Base-by-base conservation (phyloP, 2,797 vertebrate genomes). In the Malurus splendens region DNA sequence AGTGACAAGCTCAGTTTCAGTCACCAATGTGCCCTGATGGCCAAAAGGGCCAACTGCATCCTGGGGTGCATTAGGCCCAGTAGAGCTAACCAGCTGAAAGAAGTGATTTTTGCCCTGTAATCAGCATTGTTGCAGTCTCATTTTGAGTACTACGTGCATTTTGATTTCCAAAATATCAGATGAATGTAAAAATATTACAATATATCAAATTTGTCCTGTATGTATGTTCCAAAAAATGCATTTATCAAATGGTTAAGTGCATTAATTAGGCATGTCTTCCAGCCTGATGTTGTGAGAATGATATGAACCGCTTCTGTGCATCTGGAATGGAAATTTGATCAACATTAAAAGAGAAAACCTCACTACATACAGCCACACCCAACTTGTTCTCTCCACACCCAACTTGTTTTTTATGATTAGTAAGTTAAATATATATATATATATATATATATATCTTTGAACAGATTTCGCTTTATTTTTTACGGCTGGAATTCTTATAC, bases 1-100 rank as follows among this genome's bases (percentile, higher is more conserved):
- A 23, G 27, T 27, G 38, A 7, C 12, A 56, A 64, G 16, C 6
- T 70, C 27, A 38, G 15, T 16, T 28, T 0, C 0, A 77, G 23
- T 20, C 38, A 62, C 14, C 5, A 9, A 8, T 28, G 51, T 50
- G 27, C 3, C 23, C 38, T 64, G 50, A 12, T 50, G 23, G 38
- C 13, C 27, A 32, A 55, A 52, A 38, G 36, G 22, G 9, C 5
- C 27, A 28, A 2, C 12, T 14, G 12, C 6, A 6, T 38, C 18
- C 38, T 38, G 16, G 22, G 16, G 16, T 17, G 11, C 13, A 11
- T 24, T 50, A 44, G 18, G 13, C 4, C 13, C 18, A 28, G 42
- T 32, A 17, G 1, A 42, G 27, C 6, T 27, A n/a, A 76, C 12
- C 30, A 36, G 30, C 6, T 32, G 7, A 11, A 38, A 44, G 15